Evolutionary conservation across 2,113 vertebrate genomes (phyloP).

Genomic region (Ariopsis seemanni): DNA sequence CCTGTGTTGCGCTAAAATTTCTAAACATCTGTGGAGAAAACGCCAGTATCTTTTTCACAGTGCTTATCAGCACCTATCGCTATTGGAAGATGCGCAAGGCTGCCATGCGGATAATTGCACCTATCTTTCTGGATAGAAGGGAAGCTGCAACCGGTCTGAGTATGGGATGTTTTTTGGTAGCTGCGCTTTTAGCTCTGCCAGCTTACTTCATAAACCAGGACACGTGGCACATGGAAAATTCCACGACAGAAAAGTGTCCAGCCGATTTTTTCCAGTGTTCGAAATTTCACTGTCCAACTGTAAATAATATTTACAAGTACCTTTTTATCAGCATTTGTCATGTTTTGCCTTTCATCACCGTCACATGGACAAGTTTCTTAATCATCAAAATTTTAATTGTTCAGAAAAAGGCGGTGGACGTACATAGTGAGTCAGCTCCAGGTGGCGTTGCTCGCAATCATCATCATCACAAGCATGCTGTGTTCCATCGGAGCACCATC

Average conservation of each 20-base stretch:
- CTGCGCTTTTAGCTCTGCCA: conserved; percentile 53
- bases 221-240: conserved; percentile 25
- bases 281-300: conserved; percentile 48
- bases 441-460: conserved; percentile 22
- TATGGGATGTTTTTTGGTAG: conserved; percentile 49
- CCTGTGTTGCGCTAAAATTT: conserved; percentile 63
- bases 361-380: conserved; percentile 64
- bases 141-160: conserved; percentile 54
- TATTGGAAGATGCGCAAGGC: conserved; percentile 72
- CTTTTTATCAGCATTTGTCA: conserved; percentile 59
- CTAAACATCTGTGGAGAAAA: conserved; percentile 62
- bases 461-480: conserved; percentile 9
- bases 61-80: conserved; percentile 72
- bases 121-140: conserved; percentile 64
- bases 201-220: conserved; percentile 49
- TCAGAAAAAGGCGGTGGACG: conserved; percentile 52
- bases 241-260: conserved; percentile 52
- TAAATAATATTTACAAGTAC: conserved; percentile 64
- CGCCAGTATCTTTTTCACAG: conserved; percentile 70
- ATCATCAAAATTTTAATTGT: conserved; percentile 62
- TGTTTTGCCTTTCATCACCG: conserved; percentile 67
- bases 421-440: conserved; percentile 10
- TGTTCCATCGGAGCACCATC: conserved; percentile 57
- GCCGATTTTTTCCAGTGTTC: conserved; percentile 67
- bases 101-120: conserved; percentile 51